Conservation (phyloP, 1,140 invertebrate genomes). For the Chironomus tepperi region DNA sequence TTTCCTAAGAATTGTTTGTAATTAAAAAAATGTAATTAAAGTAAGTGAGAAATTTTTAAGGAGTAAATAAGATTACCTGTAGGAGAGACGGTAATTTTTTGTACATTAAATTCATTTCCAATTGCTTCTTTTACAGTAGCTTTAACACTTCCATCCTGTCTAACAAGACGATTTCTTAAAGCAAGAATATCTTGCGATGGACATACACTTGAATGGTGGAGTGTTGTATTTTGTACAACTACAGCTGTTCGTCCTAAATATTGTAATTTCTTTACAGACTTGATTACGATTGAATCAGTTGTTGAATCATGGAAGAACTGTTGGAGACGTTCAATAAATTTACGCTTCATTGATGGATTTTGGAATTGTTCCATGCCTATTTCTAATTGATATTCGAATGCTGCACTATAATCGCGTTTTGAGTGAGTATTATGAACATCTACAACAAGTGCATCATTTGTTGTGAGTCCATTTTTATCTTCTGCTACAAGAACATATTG, state of each 20-base stretch:
- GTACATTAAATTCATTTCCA: conserved; percentile 67
- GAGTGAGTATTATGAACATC: conserved; percentile 48
- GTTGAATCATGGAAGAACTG: conserved; percentile 67
- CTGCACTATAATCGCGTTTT: conserved; percentile 50
- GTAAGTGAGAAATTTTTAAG: conserved; percentile 25
- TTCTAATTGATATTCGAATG: conserved; percentile 72
- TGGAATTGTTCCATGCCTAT: conserved; percentile 62
- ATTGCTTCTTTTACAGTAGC: conserved; percentile 61
- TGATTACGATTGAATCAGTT: conserved; percentile 59
- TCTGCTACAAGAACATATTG: conserved; percentile 61
- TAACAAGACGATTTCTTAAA: conserved; percentile 60
- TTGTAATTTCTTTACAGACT: conserved; percentile 39
- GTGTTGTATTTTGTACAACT: conserved; percentile 53
- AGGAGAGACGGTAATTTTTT: conserved; percentile 59
- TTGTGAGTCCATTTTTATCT: conserved; percentile 55
- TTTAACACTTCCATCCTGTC: conserved; percentile 50
- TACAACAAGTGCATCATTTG: conserved; percentile 70
- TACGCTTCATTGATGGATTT: conserved; percentile 55
- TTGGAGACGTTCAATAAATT: conserved; percentile 69
- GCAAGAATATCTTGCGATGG: conserved; percentile 54
- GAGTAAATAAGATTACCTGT: conserved; percentile 43
- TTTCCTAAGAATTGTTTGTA: conserved; percentile 22
- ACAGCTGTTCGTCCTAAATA: conserved; percentile 35
- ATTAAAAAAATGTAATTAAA: not conserved
- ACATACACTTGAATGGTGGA: conserved; percentile 53